These are phyloP conservation scores for Pristionchus entomophagus DNA, from an alignment of 2,888 invertebrate species.

Conservation along the genomic window DNA sequence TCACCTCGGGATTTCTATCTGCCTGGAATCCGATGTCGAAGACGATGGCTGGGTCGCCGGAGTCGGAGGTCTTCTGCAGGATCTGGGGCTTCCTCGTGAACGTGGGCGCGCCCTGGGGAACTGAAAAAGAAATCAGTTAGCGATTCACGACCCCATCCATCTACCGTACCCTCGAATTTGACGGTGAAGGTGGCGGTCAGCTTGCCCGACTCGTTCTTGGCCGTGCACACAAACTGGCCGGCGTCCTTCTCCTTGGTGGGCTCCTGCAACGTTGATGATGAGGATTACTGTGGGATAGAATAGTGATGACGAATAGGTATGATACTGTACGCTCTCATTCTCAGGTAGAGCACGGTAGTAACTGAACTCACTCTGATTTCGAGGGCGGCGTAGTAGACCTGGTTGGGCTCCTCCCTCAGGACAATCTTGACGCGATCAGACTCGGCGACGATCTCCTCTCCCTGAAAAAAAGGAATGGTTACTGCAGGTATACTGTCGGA, in stretches of 20 bases:
- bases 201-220: constrained; percentile 76
- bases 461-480: constrained; percentile 76
- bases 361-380: constrained; percentile 71
- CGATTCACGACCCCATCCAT: not conserved
- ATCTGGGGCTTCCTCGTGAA: constrained; percentile 76
- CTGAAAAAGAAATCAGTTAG: constrained; percentile 55
- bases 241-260: constrained; percentile 86
- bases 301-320: not conserved
- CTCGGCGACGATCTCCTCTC: constrained; percentile 82
- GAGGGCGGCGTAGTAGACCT: constrained; percentile 73
- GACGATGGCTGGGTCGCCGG: constrained; percentile 76
- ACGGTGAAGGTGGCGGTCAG: constrained; percentile 76
- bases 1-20: constrained; percentile 74
- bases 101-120: constrained; percentile 76
- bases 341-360: not conserved
- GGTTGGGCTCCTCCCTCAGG: constrained; percentile 67
- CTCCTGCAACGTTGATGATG: constrained; percentile 81
- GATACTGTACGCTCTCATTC: too few relatives aligned
- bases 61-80: constrained; percentile 76
- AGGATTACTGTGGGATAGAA: not conserved
- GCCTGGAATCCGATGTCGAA: constrained; percentile 76
- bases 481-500: not conserved
- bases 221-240: constrained; percentile 76
- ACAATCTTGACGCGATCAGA: constrained; percentile 75
- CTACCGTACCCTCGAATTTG: constrained; percentile 73